Evolutionary conservation across 2,797 vertebrate genomes (phyloP).

Genomic region (Dicrostonyx torquatus): DNA sequence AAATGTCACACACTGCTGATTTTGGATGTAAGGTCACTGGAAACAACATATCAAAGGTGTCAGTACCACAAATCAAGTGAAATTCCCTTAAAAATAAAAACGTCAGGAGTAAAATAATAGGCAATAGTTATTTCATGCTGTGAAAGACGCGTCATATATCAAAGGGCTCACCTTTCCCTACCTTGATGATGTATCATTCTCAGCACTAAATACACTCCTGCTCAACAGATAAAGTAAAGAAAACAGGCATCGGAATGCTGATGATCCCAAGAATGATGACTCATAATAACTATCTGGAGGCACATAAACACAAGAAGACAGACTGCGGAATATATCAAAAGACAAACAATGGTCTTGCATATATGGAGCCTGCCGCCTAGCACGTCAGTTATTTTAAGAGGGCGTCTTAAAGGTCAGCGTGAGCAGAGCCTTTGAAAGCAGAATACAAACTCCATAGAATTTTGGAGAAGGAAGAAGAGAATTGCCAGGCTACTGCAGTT

Average conservation of each 20-base stretch:
- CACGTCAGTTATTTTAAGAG: constrained; percentile 45
- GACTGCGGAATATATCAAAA: constrained; percentile 69
- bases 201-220: constrained; percentile 82
- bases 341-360: constrained; percentile 59
- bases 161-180: constrained; percentile 86
- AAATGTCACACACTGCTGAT: constrained; percentile 88
- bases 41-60: constrained; percentile 89
- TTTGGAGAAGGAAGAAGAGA: not conserved
- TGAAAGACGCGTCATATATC: constrained; percentile 88
- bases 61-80: constrained; percentile 88
- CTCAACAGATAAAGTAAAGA: constrained; percentile 85
- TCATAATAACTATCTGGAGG: constrained; percentile 67
- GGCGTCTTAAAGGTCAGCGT: constrained; percentile 60
- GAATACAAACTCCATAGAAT: constrained; percentile 51
- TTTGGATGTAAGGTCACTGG: constrained; percentile 90
- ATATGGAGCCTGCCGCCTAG: not conserved
- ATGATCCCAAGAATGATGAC: constrained; percentile 71
- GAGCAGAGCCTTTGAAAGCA: constrained; percentile 38
- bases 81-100: constrained; percentile 91
- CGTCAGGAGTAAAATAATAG: constrained; percentile 89
- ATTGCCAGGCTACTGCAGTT: not conserved
- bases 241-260: constrained; percentile 71
- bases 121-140: constrained; percentile 89
- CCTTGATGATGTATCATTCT: constrained; percentile 85
- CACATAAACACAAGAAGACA: constrained; percentile 67